Evolutionary conservation across 2,888 invertebrate genomes (phyloP).

Genomic region (Tinea semifulvella): DNA sequence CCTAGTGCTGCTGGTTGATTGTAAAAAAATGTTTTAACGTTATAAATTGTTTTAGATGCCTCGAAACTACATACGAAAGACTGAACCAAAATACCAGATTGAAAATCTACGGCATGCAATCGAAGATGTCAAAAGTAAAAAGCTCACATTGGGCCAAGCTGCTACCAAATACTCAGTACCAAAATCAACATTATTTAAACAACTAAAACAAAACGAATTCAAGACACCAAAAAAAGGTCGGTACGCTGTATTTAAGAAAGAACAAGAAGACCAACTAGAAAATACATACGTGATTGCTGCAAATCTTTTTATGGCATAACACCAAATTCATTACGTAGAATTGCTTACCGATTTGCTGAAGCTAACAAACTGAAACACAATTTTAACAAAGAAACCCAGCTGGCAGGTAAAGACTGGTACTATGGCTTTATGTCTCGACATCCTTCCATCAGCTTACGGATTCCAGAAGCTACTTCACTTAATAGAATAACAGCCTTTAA

Average conservation of each 20-base stretch:
- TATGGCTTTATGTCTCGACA: constrained; percentile 18
- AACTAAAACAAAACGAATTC: constrained; percentile 14
- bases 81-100: constrained; percentile 17
- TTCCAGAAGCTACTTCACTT: constrained; percentile 20
- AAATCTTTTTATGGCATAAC: constrained; percentile 20
- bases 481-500: constrained; percentile 23
- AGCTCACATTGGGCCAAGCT: constrained; percentile 16
- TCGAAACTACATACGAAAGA: too few relatives aligned
- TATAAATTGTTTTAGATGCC: too few relatives aligned
- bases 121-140: constrained; percentile 16
- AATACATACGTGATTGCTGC: constrained; percentile 16
- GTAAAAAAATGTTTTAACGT: too few relatives aligned
- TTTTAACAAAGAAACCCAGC: constrained; percentile 21
- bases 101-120: constrained; percentile 17
- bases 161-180: constrained; percentile 17
- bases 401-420: constrained; percentile 22
- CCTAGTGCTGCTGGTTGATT: too few relatives aligned
- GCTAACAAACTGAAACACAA: too few relatives aligned
- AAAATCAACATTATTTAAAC: constrained; percentile 16
- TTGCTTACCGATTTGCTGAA: constrained; percentile 23
- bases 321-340: constrained; percentile 20
- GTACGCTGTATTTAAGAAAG: constrained; percentile 15
- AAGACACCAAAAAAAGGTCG: constrained; percentile 12
- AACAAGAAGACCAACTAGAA: constrained; percentile 15
- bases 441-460: constrained; percentile 18